phyloP scores from a whole-genome alignment of 2,113 vertebrate species.

The Eidolon helvum region DNA sequence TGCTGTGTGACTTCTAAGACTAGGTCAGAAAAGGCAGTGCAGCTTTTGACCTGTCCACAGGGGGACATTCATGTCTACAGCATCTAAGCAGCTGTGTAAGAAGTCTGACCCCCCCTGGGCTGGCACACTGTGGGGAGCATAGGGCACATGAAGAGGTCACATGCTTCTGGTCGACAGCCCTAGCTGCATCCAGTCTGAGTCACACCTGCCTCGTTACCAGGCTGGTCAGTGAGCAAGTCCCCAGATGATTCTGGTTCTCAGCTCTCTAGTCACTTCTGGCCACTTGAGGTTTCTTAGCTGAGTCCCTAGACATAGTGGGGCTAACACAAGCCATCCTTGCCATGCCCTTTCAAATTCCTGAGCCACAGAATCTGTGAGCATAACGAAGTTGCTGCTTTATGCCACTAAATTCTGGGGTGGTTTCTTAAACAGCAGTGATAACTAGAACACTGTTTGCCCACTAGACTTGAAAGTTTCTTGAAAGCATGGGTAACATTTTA shows the following conservation, averaged over 20 bases:
- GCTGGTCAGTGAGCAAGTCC: not conserved
- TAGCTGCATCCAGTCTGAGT: not conserved
- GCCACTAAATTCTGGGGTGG: not conserved
- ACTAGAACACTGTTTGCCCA: not conserved
- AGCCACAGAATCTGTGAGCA: not conserved
- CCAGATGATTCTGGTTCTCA: not conserved
- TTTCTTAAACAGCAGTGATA: not conserved
- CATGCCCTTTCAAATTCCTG: not conserved
- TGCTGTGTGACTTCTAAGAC: not conserved
- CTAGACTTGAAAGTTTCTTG: not conserved
- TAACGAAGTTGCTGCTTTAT: not conserved
- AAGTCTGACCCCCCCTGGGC: not conserved
- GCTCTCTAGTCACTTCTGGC: not conserved
- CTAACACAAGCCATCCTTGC: not conserved
- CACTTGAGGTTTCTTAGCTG: not conserved
- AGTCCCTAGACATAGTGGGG: not conserved
- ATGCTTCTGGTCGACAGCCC: accelerated
- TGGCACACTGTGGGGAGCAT: not conserved
- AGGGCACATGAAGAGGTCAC: not conserved
- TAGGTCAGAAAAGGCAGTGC: not conserved
- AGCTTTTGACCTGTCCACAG: not conserved
- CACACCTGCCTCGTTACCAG: not conserved
- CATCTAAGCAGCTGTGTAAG: too few species aligned
- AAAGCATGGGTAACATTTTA: not conserved
- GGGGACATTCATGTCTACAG: not conserved